Conservation (phyloP, 2,113 vertebrate genomes). For the Cheilinus undulatus region DNA sequence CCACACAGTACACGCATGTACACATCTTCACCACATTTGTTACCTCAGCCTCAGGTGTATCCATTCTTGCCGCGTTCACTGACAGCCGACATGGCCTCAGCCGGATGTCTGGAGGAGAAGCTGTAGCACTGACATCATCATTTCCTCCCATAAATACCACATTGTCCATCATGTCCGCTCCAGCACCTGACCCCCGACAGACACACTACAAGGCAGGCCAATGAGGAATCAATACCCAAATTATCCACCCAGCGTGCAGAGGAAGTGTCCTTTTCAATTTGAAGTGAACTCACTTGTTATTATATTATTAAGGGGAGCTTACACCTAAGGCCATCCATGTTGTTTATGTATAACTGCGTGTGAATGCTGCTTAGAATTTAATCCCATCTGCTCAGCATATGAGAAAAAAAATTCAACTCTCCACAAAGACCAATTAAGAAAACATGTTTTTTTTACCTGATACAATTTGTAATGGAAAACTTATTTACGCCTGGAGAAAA, state of each 20-base stretch:
- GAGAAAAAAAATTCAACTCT: conserved; percentile 29
- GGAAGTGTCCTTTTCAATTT: conserved; percentile 49
- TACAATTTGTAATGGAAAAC: conserved; percentile 73
- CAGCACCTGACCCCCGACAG: conserved; percentile 47
- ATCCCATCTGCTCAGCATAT: conserved; percentile 75
- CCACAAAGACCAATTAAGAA: conserved; percentile 63
- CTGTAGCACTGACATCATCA: conserved; percentile 54
- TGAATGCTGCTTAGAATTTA: conserved; percentile 23
- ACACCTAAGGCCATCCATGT: conserved; percentile 35
- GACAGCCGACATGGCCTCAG: conserved; percentile 66
- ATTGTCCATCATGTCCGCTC: conserved; percentile 22
- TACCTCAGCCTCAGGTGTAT: conserved; percentile 42
- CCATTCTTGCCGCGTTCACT: conserved; percentile 12
- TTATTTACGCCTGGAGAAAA: conserved; percentile 43
- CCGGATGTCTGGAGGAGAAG: conserved; percentile 70
- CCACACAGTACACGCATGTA: background rate
- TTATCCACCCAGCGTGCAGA: conserved; percentile 36
- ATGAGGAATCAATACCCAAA: conserved; percentile 52
- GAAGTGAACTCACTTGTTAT: conserved; percentile 64
- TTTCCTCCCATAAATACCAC: conserved; percentile 51
- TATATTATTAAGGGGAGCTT: conserved; percentile 52
- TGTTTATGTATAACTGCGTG: conserved; percentile 59
- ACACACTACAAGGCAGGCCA: conserved; percentile 18
- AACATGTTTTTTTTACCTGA: conserved; percentile 68
- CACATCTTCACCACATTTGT: conserved; percentile 29